Base-by-base conservation (phyloP, 2,888 invertebrate genomes). In the Diplazon laetatorius region DNA sequence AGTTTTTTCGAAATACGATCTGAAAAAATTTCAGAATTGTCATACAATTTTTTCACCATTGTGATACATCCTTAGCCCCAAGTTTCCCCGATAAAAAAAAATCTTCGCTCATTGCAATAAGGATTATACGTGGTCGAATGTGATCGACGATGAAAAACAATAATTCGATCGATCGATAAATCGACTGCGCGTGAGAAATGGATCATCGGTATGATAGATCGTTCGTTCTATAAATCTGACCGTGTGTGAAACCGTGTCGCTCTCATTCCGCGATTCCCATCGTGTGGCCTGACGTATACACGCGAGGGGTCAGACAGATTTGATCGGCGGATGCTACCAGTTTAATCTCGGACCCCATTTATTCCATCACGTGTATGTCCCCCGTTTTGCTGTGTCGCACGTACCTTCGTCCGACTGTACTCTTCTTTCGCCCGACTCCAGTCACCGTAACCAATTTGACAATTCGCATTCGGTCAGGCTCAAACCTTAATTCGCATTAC, bases 311-410 rank as follows among this genome's bases (percentile, higher is more conserved):
- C 79, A 76, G 77, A 76, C 66, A 76, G 78, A 82, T 84, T 86
- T 87, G 84, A 89, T 87, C 82, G 82, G 82, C 89, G 89, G 89
- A 89, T 88, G 85, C 83, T 83, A 84, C 80, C 84, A 83, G 85
- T 88, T 83, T 82, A 82, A 75, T 76, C 74, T 63, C 72, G 46
- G 70, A 78, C 75, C 80, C 81, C 78, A 78, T 82, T 80, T 80
- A 82, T 79, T 80, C 75, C 69, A 74, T 80, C 76, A 76, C 62
- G 62, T 59, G 70, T 70, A 25, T n/a, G n/a, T n/a, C n/a, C n/a
- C 63, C 55, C 52, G 55, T 69, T n/a, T n/a, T 62, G 39, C 55
- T 59, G 59, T 59, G 59, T n/a, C n/a, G 39, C 69, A 30, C 42
- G 12, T 22, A 18, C 37, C 55, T 30, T 35, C 42, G 39, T n/a